Percentiles rank a stretch among this genome's conserved stretches.
These are phyloP conservation scores for Hemaris fuciformis DNA, from an alignment of 2,888 invertebrate species.

Conservation along the genomic window DNA sequence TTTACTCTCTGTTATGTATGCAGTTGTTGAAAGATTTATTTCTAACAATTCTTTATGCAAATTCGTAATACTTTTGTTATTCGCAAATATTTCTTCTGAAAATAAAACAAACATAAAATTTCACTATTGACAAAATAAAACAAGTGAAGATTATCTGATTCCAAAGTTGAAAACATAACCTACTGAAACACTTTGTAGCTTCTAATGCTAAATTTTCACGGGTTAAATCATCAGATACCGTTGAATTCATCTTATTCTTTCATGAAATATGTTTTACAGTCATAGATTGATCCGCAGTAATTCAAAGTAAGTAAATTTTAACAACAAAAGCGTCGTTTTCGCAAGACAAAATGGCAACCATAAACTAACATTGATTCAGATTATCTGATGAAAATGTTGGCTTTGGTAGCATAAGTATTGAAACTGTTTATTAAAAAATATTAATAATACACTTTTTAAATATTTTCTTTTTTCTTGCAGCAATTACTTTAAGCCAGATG, in stretches of 20 bases:
- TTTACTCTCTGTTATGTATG: conserved; percentile 69
- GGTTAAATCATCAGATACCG: conserved; percentile 63
- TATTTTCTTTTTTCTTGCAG: no score
- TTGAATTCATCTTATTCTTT: conserved; percentile 73
- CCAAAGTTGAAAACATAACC: conserved; percentile 69
- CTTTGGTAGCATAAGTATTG: not conserved
- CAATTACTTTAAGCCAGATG: no score
- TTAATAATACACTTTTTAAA: no score
- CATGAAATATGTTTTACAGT: conserved; percentile 26
- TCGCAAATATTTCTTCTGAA: conserved; percentile 70
- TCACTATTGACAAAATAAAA: conserved; percentile 22
- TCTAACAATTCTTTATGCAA: conserved; percentile 68
- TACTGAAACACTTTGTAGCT: conserved; percentile 67
- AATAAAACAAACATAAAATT: conserved; percentile 36
- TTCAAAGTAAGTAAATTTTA: not conserved
- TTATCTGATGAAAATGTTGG: not conserved
- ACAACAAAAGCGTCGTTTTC: conserved; percentile 37
- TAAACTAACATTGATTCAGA: conserved; percentile 23
- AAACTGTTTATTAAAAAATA: no score
- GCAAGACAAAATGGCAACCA: conserved; percentile 42
- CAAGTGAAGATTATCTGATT: conserved; percentile 39
- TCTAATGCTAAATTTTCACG: conserved; percentile 65
- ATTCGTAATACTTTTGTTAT: conserved; percentile 56
- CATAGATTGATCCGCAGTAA: conserved; percentile 34
- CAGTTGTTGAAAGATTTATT: conserved; percentile 70